Evolutionary conservation across 2,888 invertebrate species (phyloP), one percentile per base, ranked within the genome.

Genomic region (Ennomos fuscantarius): DNA sequence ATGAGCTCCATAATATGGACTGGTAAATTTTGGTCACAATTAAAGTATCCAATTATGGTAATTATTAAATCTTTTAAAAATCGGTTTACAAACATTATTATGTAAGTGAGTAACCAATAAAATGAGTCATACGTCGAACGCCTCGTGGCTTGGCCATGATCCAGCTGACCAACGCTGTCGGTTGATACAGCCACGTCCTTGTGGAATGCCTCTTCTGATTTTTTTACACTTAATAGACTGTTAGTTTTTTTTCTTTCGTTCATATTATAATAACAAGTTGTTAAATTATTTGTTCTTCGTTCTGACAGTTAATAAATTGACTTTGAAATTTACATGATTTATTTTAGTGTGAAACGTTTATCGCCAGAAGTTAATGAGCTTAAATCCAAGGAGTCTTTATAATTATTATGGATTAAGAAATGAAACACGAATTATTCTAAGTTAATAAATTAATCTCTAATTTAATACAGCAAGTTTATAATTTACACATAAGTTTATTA

Each of bases 401-500:
- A 44, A 8, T 2, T 12, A 41, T 15, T 33, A n/a, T 31, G 35
- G 52, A 62, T 68, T 60, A 51, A 68, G 24, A 24, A 82, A 72
- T 79, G 64, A 81, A 82, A 81, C 70, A 66, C 67, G 41, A 72
- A 70, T 5, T 24, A 24, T 74, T 62, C 65, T 76, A 66, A 73
- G 70, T 74, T 73, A 74, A 69, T 78, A 73, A 79, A 76, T 81
- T 87, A 84, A 80, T 84, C 55, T 35, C 65, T 68, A 65, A 55
- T 89, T 89, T 90, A 90, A 86, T 90, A 89, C 86, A 88, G 73
- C 84, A 84, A 82, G 79, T 82, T 82, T 78, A 86, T 79, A 76
- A 87, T 84, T 84, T 87, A 87, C 82, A 89, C 79, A 82, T 54
- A 58, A 32, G 37, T 64, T 43, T 78, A 79, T 73, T 48, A 43